Evolutionary conservation across 2,113 vertebrate species (phyloP).

Genomic region (Epinephelus fuscoguttatus): DNA sequence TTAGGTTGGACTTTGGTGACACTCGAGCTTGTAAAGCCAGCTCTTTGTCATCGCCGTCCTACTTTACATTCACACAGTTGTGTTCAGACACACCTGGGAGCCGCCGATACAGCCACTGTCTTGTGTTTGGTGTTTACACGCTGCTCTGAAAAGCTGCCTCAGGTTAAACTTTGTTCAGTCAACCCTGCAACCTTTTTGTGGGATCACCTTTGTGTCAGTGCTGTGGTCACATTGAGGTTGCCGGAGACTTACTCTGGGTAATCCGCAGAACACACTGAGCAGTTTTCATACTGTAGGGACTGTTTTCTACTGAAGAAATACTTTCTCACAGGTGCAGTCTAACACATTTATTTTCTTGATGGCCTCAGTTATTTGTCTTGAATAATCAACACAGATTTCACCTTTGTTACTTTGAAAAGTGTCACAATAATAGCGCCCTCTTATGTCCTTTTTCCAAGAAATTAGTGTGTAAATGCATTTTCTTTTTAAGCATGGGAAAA

Average conservation of each 20-base stretch:
- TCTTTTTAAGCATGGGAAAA: no score
- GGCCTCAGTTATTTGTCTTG: not conserved
- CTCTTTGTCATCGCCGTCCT: not conserved
- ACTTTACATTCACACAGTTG: not conserved
- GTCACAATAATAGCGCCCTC: not conserved
- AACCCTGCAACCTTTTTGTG: not conserved
- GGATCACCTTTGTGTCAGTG: not conserved
- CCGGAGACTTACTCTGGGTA: no score
- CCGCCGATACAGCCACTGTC: not conserved
- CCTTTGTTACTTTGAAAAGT: not conserved
- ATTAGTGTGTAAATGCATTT: no score
- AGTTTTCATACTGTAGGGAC: no score
- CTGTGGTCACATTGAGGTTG: not conserved
- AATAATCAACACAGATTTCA: not conserved
- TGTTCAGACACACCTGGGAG: not conserved
- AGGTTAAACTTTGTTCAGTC: not conserved
- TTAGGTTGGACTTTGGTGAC: slow-evolving; percentile 32
- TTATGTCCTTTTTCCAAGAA: no score
- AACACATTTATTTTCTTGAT: not conserved
- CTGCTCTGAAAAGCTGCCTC: not conserved
- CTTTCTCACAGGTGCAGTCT: not conserved
- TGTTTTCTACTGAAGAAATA: not conserved
- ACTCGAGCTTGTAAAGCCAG: not conserved
- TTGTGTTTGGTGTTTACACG: not conserved
- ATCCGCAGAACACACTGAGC: no score